Conservation (phyloP, 2,113 vertebrate genomes). For the Prunella fulvescens region DNA sequence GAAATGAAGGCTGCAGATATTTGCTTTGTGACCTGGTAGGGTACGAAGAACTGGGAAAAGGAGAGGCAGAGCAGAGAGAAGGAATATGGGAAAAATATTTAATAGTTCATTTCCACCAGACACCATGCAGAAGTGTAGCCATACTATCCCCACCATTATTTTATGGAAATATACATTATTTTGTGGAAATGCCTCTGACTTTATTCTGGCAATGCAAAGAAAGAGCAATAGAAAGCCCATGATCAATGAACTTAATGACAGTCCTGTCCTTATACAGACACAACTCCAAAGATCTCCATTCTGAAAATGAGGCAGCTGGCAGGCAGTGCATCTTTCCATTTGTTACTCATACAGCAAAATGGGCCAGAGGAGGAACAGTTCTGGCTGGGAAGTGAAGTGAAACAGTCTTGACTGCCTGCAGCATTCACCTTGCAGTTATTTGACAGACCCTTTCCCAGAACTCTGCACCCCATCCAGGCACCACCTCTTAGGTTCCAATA, state of each 20-base stretch:
- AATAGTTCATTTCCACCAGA: not conserved
- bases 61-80: not conserved
- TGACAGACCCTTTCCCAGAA: not conserved
- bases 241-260: not conserved
- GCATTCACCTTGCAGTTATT: not conserved
- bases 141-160: not conserved
- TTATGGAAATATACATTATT: not conserved
- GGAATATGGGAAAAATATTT: not conserved
- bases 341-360: not conserved
- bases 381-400: not conserved
- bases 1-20: slow-evolving; percentile 91
- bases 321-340: not conserved
- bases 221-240: not conserved
- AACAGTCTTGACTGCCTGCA: not conserved
- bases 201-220: not conserved
- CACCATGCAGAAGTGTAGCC: not conserved
- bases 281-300: not conserved
- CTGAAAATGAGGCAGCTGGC: not conserved
- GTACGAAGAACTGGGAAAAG: slow-evolving; percentile 82
- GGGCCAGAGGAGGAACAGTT: not conserved
- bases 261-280: not conserved
- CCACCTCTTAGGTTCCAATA: not conserved
- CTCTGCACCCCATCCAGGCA: not conserved
- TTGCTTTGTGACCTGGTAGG: slow-evolving; percentile 90
- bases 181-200: not conserved